Conservation (phyloP, 2,888 invertebrate species). For the Glyphotaelius pellucidus region DNA sequence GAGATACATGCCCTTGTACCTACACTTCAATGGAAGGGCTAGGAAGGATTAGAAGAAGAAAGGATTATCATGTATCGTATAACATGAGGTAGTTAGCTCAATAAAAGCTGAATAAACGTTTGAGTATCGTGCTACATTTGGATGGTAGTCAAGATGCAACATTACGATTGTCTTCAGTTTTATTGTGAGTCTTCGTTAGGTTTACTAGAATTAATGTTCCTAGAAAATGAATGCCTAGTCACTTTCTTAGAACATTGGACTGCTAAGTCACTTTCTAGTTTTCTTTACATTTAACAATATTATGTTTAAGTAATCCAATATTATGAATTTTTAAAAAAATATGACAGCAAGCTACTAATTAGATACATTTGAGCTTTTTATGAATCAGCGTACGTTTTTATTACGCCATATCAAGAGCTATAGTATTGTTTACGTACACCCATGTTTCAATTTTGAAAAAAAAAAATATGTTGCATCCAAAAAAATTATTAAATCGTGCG, state of each 20-base stretch:
- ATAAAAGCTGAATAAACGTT: background rate
- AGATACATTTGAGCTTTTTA: too few species aligned
- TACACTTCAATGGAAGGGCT: background rate
- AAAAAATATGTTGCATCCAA: too few species aligned
- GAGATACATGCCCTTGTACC: background rate
- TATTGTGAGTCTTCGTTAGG: background rate
- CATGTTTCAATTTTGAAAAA: too few species aligned
- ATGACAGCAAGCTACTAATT: too few species aligned
- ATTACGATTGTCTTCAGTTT: background rate
- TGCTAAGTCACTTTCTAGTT: too few species aligned
- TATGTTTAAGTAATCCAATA: background rate
- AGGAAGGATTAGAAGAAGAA: conserved; percentile 9
- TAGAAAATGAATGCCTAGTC: background rate
- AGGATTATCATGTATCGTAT: background rate
- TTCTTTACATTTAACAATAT: too few species aligned
- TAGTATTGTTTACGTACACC: too few species aligned
- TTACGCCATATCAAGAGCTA: too few species aligned
- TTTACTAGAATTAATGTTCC: background rate
- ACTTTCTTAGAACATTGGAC: too few species aligned
- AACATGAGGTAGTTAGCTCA: background rate
- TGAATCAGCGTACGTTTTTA: too few species aligned
- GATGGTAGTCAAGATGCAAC: background rate
- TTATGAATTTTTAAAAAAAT: background rate
- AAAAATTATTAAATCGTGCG: too few species aligned
- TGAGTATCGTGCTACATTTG: background rate